phyloP scores from a whole-genome alignment of 2,797 vertebrate genomes.

The Sparus aurata region DNA sequence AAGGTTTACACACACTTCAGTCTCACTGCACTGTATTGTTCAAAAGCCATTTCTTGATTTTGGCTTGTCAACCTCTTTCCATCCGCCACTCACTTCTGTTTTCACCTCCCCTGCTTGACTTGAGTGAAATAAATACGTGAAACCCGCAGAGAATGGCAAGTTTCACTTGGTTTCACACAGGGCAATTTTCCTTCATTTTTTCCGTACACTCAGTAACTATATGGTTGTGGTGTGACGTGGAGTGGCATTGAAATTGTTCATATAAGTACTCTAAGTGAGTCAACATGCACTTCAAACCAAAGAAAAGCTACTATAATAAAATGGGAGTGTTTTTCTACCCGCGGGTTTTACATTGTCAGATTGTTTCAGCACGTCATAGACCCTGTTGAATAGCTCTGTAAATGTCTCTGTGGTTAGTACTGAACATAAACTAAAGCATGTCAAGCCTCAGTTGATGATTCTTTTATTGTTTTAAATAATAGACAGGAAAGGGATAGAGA shows the following conservation, averaged over 20 bases:
- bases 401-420: background rate
- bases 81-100: conserved; percentile 3
- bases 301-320: background rate
- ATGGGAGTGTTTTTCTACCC: background rate
- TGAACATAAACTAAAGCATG: background rate
- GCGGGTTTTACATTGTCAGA: background rate
- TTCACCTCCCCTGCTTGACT: conserved; percentile 2
- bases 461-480: conserved; percentile 1
- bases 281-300: conserved; percentile 1
- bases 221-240: background rate
- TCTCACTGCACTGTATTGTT: background rate
- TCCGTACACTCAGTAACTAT: background rate
- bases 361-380: background rate
- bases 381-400: background rate
- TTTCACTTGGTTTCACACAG: background rate
- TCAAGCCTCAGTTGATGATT: background rate
- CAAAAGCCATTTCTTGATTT: background rate
- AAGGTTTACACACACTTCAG: background rate
- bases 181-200: background rate
- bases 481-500: background rate
- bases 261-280: background rate
- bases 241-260: background rate
- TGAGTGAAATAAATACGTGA: conserved; percentile 8
- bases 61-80: background rate
- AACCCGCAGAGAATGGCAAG: background rate